These are phyloP conservation scores for Drosophila yakuba DNA, from an alignment of 1,140 invertebrate genomes.

Conservation along the genomic window DNA sequence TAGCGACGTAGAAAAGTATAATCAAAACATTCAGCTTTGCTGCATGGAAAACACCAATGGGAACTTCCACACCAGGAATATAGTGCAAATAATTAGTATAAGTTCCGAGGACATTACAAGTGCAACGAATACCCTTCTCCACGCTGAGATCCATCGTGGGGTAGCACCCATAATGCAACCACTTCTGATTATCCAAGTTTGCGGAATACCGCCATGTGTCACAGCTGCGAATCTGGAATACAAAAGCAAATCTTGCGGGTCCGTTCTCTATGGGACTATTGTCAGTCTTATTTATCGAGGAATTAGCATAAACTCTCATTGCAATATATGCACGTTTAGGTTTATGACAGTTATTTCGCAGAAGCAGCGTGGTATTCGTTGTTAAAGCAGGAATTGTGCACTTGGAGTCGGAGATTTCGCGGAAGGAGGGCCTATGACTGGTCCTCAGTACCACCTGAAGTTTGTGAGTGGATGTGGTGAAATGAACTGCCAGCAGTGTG, in stretches of 20 bases:
- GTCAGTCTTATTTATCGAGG: neutral
- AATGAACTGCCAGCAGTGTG: slow-evolving; percentile 41
- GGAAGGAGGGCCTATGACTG: neutral
- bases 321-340: slow-evolving; percentile 33
- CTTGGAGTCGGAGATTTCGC: neutral
- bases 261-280: slow-evolving; percentile 6
- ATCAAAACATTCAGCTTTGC: neutral
- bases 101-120: slow-evolving; percentile 40
- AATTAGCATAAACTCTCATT: neutral
- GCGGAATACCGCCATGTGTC: slow-evolving; percentile 39
- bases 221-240: slow-evolving; percentile 52
- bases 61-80: slow-evolving; percentile 15
- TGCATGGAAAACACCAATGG: neutral
- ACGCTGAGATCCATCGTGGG: slow-evolving; percentile 20
- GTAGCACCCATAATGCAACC: slow-evolving; percentile 14
- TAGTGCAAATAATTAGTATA: slow-evolving; percentile 48
- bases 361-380: slow-evolving; percentile 9
- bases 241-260: slow-evolving; percentile 28
- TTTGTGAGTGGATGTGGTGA: slow-evolving; percentile 14
- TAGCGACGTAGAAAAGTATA: neutral
- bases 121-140: slow-evolving; percentile 14
- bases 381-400: slow-evolving; percentile 25
- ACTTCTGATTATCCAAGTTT: neutral
- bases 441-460: slow-evolving; percentile 27
- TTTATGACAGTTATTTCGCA: slow-evolving; percentile 43